Conservation (phyloP, 2,888 invertebrate species). For the Troilus luridus region DNA sequence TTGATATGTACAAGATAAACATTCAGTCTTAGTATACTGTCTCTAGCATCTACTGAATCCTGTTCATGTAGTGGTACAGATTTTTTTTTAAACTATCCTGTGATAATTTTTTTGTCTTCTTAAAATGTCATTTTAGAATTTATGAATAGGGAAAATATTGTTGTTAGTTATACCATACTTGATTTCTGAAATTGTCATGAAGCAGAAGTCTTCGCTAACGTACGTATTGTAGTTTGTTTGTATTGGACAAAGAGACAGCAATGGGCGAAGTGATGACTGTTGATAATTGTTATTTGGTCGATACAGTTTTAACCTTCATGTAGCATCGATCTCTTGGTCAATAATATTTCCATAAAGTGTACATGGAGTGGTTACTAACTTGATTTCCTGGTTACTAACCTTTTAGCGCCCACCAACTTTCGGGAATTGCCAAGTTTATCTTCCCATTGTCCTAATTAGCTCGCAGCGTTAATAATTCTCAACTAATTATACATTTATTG, state of each 20-base stretch:
- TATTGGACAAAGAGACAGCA: not conserved
- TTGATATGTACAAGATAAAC: too few relatives aligned
- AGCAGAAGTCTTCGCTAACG: too few relatives aligned
- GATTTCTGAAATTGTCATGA: too few relatives aligned
- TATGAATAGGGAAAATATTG: too few relatives aligned
- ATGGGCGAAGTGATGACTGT: not conserved
- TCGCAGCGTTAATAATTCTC: not conserved
- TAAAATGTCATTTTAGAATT: too few relatives aligned
- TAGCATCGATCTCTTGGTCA: not conserved
- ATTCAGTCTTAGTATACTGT: too few relatives aligned
- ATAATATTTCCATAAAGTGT: not conserved
- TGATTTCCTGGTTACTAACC: not conserved
- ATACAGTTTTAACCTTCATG: not conserved
- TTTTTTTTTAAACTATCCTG: too few relatives aligned
- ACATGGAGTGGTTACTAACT: not conserved
- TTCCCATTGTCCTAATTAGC: not conserved
- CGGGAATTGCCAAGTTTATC: not conserved
- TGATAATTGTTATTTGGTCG: not conserved
- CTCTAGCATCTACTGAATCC: too few relatives aligned
- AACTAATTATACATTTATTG: not conserved
- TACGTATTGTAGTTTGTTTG: not conserved
- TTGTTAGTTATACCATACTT: too few relatives aligned
- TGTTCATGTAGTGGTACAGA: too few relatives aligned
- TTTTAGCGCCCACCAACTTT: not conserved
- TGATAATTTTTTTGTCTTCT: too few relatives aligned